Conservation (phyloP, 2,113 vertebrate genomes). For the Physeter macrocephalus region DNA sequence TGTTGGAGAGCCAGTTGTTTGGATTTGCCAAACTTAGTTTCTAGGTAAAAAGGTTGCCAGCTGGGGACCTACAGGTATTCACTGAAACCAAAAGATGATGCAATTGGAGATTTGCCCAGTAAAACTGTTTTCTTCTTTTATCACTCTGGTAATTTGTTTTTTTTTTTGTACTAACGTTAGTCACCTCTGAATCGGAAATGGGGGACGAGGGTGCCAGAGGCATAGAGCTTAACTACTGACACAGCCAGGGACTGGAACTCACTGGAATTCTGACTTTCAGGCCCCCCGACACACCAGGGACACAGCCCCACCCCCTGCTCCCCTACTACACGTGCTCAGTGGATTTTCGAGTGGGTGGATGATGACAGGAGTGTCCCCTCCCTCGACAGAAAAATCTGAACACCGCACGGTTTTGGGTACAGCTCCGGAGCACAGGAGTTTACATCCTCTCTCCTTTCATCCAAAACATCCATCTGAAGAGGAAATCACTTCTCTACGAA, state of each 20-base stretch:
- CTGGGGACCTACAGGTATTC: neutral
- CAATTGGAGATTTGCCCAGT: neutral
- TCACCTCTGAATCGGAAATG: neutral
- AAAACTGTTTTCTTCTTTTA: neutral
- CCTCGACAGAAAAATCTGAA: neutral
- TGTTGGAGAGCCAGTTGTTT: neutral
- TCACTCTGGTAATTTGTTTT: neutral
- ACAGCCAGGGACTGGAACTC: neutral
- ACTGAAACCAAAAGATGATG: neutral
- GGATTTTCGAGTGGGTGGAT: neutral
- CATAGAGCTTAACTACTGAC: neutral
- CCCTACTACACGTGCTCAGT: neutral
- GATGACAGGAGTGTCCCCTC: neutral
- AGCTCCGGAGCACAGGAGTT: fast-evolving
- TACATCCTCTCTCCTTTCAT: neutral
- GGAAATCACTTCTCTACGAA: neutral
- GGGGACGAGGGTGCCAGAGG: neutral
- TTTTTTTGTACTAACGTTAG: neutral
- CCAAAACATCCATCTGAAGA: neutral
- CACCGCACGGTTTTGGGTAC: fast-evolving
- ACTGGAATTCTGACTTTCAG: neutral
- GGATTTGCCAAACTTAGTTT: neutral
- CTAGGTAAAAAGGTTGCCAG: neutral
- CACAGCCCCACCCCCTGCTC: neutral
- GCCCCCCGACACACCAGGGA: neutral